Conservation (phyloP, 2,113 vertebrate genomes). For the Apistogramma diplotaenia region DNA sequence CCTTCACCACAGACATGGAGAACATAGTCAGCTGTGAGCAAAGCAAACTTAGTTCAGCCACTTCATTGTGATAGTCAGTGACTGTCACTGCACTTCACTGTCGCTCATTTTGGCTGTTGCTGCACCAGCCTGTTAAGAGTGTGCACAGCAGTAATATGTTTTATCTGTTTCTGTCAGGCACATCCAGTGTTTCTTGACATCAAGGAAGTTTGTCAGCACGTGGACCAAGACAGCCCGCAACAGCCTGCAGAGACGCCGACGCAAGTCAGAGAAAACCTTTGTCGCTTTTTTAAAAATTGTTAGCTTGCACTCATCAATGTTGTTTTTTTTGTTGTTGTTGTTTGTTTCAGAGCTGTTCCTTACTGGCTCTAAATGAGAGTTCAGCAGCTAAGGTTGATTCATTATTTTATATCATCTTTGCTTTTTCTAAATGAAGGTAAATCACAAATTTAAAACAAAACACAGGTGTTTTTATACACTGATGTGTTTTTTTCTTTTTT, state of each 20-base stretch:
- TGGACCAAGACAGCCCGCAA: not conserved
- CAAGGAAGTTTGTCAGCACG: conserved; percentile 38
- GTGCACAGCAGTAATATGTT: not conserved
- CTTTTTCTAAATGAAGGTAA: not conserved
- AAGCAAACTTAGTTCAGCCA: not conserved
- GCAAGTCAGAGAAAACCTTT: conserved; percentile 28
- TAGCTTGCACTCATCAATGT: not conserved
- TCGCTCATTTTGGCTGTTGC: not conserved
- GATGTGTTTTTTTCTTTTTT: not conserved
- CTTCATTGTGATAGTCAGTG: accelerated
- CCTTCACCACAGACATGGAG: not conserved
- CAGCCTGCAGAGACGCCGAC: conserved; percentile 1
- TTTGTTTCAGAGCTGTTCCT: conserved; percentile 7
- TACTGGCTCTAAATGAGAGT: conserved; percentile 37
- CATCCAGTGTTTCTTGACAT: conserved; percentile 66
- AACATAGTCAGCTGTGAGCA: no score
- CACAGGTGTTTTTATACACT: not conserved
- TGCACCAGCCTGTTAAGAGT: not conserved
- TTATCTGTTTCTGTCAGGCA: conserved; percentile 47
- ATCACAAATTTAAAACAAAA: not conserved
- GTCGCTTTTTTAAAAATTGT: not conserved
- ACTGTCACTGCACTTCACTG: not conserved
- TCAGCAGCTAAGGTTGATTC: conserved; percentile 25
- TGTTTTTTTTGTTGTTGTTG: not conserved
- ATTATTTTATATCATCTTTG: not conserved